These are phyloP conservation scores for Microplitis mediator DNA, from an alignment of 1,140 invertebrate species.

Conservation along the genomic window DNA sequence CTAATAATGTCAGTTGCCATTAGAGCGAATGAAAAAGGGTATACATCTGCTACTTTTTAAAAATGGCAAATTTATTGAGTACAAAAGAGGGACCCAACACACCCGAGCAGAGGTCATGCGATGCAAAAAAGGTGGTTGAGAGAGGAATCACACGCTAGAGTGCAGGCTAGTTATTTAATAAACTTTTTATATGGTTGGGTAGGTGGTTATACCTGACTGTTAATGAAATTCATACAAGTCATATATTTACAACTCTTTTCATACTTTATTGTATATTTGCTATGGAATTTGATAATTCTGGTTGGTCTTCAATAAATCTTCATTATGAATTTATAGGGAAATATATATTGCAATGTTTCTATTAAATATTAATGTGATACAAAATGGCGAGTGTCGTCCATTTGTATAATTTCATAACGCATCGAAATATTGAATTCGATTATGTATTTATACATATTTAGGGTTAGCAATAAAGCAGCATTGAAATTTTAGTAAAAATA, in stretches of 20 bases:
- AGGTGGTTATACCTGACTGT: constrained; percentile 59
- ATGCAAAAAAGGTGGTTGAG: constrained; percentile 47
- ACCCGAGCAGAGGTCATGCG: constrained; percentile 50
- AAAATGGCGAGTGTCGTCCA: too few relatives aligned
- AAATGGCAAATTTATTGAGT: not conserved
- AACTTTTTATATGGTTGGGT: constrained; percentile 38
- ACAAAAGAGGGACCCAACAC: constrained; percentile 41
- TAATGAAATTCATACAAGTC: constrained; percentile 27
- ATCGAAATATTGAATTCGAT: too few relatives aligned
- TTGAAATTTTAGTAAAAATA: too few relatives aligned
- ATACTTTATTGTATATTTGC: constrained; percentile 37
- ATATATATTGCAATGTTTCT: too few relatives aligned
- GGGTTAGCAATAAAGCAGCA: too few relatives aligned
- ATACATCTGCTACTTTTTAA: not conserved
- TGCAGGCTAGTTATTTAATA: constrained; percentile 47
- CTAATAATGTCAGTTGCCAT: constrained; percentile 4
- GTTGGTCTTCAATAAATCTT: too few relatives aligned
- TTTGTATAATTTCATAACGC: too few relatives aligned
- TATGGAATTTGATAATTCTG: constrained; percentile 30
- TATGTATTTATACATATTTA: too few relatives aligned
- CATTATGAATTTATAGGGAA: too few relatives aligned
- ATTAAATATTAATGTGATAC: too few relatives aligned
- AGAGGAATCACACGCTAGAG: constrained; percentile 51
- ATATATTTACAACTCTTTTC: constrained; percentile 18
- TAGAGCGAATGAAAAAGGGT: not conserved